Conservation (phyloP, 2,113 vertebrate species). For the Hemiprocne comata region DNA sequence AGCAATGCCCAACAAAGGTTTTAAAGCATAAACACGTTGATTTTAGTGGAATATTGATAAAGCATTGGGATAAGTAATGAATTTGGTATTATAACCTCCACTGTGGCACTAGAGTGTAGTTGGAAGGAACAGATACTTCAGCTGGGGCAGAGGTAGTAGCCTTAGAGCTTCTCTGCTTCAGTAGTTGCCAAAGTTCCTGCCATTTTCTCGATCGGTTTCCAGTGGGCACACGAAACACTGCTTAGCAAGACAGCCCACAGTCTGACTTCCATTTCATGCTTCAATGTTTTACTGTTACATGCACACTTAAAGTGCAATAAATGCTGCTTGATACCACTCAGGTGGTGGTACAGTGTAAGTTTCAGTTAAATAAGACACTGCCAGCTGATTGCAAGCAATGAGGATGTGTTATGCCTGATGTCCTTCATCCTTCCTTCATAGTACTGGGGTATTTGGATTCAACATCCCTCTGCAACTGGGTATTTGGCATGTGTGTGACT, state of each 20-base stretch:
- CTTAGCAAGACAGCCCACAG: neutral
- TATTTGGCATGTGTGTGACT: neutral
- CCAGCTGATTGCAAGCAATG: neutral
- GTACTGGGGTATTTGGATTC: neutral
- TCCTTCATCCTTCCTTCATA: too few species aligned
- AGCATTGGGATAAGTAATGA: neutral
- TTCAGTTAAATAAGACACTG: neutral
- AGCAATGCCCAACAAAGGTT: neutral
- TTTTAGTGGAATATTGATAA: neutral
- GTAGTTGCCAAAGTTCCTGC: neutral
- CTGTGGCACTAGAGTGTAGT: neutral
- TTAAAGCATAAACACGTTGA: neutral
- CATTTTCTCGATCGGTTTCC: neutral
- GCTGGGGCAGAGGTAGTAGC: neutral
- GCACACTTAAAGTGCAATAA: neutral
- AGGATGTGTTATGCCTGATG: neutral
- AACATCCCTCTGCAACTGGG: neutral
- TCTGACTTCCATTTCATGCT: slow-evolving; percentile 41
- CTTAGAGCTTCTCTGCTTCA: neutral
- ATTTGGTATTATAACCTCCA: neutral
- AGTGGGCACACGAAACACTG: neutral
- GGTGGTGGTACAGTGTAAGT: neutral
- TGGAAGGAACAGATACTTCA: neutral
- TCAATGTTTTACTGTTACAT: neutral
- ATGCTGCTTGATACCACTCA: neutral